Conservation (phyloP, 2,888 invertebrate genomes). For the Andrena dorsata region DNA sequence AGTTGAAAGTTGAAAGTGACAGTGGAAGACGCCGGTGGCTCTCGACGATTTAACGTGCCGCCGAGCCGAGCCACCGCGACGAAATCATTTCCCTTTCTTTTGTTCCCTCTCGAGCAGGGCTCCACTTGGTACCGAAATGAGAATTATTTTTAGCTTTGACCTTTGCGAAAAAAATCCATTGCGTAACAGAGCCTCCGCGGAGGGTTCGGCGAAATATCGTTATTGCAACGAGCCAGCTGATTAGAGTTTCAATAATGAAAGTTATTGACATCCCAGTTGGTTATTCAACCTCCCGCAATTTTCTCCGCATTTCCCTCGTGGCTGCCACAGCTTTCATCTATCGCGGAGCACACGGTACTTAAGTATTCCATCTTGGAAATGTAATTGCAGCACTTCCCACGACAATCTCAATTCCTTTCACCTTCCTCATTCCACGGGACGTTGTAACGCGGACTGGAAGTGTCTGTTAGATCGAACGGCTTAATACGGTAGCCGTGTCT, state of each 20-base stretch:
- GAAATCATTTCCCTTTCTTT: not conserved
- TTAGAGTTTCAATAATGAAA: too few species aligned
- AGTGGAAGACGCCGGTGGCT: conserved; percentile 35
- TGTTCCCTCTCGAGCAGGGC: too few species aligned
- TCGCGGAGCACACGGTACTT: not conserved
- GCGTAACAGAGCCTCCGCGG: too few species aligned
- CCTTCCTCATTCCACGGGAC: not conserved
- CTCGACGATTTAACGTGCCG: conserved; percentile 3
- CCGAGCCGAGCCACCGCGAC: too few species aligned
- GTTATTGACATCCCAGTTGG: not conserved
- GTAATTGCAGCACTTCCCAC: conserved; percentile 46
- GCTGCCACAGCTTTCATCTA: not conserved
- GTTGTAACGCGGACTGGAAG: not conserved
- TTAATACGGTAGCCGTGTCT: conserved; percentile 3
- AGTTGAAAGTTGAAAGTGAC: conserved; percentile 72
- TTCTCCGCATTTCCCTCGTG: not conserved
- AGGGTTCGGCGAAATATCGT: too few species aligned
- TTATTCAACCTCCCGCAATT: not conserved
- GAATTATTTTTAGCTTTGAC: too few species aligned
- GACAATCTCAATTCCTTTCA: conserved; percentile 48
- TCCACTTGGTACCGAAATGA: too few species aligned
- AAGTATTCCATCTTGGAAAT: conserved; percentile 30
- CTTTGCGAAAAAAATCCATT: too few species aligned
- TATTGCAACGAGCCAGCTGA: too few species aligned
- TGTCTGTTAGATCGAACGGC: not conserved